Evolutionary conservation across 2,888 invertebrate genomes (phyloP), one percentile per base, ranked within the genome.

Genomic region (Ectemnius lituratus): DNA sequence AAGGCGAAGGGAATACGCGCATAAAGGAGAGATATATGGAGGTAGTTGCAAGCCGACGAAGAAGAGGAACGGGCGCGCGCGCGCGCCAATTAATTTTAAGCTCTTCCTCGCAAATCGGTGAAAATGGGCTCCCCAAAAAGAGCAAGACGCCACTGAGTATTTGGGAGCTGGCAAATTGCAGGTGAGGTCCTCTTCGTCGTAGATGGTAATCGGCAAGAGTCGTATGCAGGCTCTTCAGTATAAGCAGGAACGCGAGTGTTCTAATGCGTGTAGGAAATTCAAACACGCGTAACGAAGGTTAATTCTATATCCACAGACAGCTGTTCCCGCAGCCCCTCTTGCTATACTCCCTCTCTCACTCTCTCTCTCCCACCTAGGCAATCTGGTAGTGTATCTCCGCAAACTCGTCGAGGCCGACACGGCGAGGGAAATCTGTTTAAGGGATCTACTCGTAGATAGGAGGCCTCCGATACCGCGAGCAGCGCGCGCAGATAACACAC

Each of bases 31-130:
- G 52, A 52, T 52, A 14, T 16, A 52, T 13, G 62, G 20, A 59
- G 70, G 13, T 6, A 37, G 11, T 8, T 2, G 37, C 37, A 37
- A 11, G 37, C 37, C 37, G 5, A 37, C 18, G 28, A 2, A 27
- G 57, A 65, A 58, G 57, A 60, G 73, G 52, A 65, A 52, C 70
- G 71, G 78, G 77, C 28, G 73, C 79, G 78, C 23, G 23, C 1
- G 23, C 23, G 23, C 23, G 23, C 83, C 83, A 87, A 87, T 87
- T 86, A 85, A 84, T 84, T 86, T 87, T 84, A 86, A 82, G 80
- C 82, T 70, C 62, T 59, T 75, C 78, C 72, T 73, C 72, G 77
- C 70, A 37, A 37, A 37, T 37, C 37, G 37, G 37, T 8, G 37
- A 11, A 11, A 37, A 37, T 37, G 8, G 37, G 37, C 8, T 11